A percentile compares a stretch with the other conserved stretches of the same genome.
These are phyloP conservation scores for Cordilura impudica DNA, from an alignment of 2,888 invertebrate species.

Conservation along the genomic window DNA sequence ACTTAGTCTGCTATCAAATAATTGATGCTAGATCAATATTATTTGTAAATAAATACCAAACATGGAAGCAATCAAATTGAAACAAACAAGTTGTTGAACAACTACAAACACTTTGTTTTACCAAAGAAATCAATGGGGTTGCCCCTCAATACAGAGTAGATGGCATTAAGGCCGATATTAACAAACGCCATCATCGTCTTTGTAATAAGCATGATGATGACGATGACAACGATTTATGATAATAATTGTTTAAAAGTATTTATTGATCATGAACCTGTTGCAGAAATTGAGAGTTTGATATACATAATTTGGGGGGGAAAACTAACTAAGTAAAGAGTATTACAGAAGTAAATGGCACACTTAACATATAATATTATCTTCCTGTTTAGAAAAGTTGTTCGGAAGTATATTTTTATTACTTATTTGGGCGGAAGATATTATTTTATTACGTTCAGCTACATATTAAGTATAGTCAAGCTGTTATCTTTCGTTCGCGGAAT, in stretches of 20 bases:
- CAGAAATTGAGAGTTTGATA: neutral
- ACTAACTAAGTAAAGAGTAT: conserved; percentile 5
- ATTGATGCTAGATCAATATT: too few species aligned
- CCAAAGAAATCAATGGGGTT: neutral
- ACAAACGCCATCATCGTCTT: neutral
- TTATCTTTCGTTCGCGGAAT: neutral
- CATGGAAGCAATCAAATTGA: conserved; percentile 7
- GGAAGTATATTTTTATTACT: conserved; percentile 34
- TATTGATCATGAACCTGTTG: conserved; percentile 36
- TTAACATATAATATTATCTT: conserved; percentile 20
- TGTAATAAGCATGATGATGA: neutral
- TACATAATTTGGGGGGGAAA: conserved; percentile 6
- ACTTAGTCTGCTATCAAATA: too few species aligned
- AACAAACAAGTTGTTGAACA: conserved; percentile 8
- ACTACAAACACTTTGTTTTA: conserved; percentile 8
- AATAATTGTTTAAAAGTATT: conserved; percentile 39
- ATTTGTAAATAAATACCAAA: neutral
- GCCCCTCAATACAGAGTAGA: neutral
- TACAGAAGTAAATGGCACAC: conserved; percentile 37
- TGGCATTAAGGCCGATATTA: conserved; percentile 7
- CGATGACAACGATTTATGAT: conserved; percentile 1
- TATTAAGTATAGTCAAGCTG: neutral
- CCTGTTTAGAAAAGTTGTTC: conserved; percentile 27
- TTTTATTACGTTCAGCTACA: conserved; percentile 14
- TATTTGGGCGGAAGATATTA: conserved; percentile 50